Conservation (phyloP, 2,113 vertebrate species). For the Rhabdomys dilectus region DNA sequence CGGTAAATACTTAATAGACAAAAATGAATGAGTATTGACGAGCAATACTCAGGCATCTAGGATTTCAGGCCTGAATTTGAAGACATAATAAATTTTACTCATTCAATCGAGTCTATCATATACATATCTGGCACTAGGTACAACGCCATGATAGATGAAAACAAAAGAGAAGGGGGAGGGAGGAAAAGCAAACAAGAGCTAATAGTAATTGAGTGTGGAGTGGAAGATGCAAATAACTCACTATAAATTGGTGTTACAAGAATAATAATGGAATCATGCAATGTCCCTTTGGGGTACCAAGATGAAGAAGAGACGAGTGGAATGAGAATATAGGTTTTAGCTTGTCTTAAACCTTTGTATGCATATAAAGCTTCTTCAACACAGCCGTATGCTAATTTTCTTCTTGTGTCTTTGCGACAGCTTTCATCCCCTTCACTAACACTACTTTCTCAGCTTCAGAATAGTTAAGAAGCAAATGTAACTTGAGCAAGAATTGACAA, state of each 20-base stretch:
- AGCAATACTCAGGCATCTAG: conserved; percentile 23
- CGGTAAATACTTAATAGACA: neutral
- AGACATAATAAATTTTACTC: conserved; percentile 38
- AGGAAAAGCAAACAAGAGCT: neutral
- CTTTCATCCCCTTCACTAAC: conserved; percentile 24
- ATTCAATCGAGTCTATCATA: neutral
- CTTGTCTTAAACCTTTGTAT: conserved; percentile 8
- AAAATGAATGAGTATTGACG: neutral
- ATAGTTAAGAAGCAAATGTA: conserved; percentile 20
- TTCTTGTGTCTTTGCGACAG: neutral
- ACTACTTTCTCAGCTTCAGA: neutral
- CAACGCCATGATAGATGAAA: neutral
- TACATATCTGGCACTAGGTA: neutral
- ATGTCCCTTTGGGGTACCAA: neutral
- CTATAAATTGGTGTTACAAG: neutral
- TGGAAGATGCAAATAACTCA: neutral
- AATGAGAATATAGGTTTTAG: conserved; percentile 33
- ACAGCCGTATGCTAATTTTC: neutral
- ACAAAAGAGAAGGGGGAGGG: neutral
- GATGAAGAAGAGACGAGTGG: conserved; percentile 4
- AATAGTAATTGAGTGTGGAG: neutral
- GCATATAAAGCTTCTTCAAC: neutral
- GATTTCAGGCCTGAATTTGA: conserved; percentile 50
- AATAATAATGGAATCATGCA: neutral
- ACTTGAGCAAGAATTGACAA: conserved; percentile 32